Evolutionary conservation across 2,888 invertebrate species (phyloP).

Genomic region (Eueremaeus valkanovi): DNA sequence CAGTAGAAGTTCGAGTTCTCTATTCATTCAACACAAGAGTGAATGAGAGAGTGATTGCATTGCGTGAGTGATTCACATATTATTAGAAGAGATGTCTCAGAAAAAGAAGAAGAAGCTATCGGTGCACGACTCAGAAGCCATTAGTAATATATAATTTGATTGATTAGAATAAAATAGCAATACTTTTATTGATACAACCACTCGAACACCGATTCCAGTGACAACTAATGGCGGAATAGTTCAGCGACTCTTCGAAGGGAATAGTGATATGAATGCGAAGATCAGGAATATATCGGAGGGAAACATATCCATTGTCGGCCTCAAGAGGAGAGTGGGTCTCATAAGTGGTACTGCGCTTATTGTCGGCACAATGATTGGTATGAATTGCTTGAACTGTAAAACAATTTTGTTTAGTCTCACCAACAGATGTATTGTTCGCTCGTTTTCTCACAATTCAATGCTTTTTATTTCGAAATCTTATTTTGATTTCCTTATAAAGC

Average conservation of each 20-base stretch:
- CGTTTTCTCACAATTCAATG: no score
- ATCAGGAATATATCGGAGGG: conserved; percentile 35
- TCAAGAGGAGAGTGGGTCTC: conserved; percentile 71
- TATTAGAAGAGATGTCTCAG: background rate
- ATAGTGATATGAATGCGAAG: background rate
- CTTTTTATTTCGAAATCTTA: no score
- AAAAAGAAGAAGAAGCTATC: conserved; percentile 11
- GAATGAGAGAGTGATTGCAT: no score
- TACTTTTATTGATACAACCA: no score
- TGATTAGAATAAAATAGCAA: background rate
- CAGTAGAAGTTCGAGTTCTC: no score
- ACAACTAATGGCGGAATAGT: background rate
- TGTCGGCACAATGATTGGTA: conserved; percentile 81
- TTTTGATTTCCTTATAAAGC: no score
- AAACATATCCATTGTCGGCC: conserved; percentile 47
- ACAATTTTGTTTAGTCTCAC: no score
- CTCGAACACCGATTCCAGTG: background rate
- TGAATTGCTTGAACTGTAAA: conserved; percentile 44
- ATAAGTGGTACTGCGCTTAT: conserved; percentile 77
- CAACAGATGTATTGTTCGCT: no score
- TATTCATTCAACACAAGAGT: no score
- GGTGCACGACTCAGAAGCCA: background rate
- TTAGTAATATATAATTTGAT: background rate
- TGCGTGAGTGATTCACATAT: no score
- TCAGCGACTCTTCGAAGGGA: background rate